phyloP scores from a whole-genome alignment of 1,140 invertebrate species.

The Leptinotarsa lineolata region DNA sequence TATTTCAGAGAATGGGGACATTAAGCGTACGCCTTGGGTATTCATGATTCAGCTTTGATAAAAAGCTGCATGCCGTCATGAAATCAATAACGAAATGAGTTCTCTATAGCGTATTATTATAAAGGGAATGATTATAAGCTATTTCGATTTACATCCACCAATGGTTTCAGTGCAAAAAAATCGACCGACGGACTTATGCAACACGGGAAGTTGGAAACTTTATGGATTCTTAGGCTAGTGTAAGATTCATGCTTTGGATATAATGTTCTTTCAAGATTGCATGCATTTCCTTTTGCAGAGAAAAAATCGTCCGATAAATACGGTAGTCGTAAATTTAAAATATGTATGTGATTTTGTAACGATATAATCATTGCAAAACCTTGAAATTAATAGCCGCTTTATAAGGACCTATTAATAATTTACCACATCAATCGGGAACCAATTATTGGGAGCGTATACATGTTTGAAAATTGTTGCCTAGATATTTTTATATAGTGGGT shows the following conservation, averaged over 20 bases:
- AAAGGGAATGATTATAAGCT: slow-evolving; percentile 35
- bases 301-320: not conserved
- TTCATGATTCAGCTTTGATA: slow-evolving; percentile 38
- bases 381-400: not conserved
- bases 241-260: not conserved
- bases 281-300: not conserved
- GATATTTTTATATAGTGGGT: not conserved
- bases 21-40: slow-evolving; percentile 28
- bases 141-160: slow-evolving; percentile 15
- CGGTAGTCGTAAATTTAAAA: slow-evolving; percentile 4
- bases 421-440: not conserved
- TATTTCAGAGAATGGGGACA: slow-evolving; percentile 41
- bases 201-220: slow-evolving; percentile 19
- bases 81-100: slow-evolving; percentile 46
- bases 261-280: not conserved
- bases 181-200: slow-evolving; percentile 7
- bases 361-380: not conserved
- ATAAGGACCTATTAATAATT: slow-evolving; percentile 3
- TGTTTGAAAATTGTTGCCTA: not conserved
- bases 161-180: slow-evolving; percentile 12
- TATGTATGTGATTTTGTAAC: slow-evolving; percentile 20
- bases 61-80: slow-evolving; percentile 44
- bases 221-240: not conserved
- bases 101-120: slow-evolving; percentile 37
- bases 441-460: not conserved